These are phyloP conservation scores for Pardalotus punctatus DNA, from an alignment of 2,113 vertebrate species.

Conservation along the genomic window DNA sequence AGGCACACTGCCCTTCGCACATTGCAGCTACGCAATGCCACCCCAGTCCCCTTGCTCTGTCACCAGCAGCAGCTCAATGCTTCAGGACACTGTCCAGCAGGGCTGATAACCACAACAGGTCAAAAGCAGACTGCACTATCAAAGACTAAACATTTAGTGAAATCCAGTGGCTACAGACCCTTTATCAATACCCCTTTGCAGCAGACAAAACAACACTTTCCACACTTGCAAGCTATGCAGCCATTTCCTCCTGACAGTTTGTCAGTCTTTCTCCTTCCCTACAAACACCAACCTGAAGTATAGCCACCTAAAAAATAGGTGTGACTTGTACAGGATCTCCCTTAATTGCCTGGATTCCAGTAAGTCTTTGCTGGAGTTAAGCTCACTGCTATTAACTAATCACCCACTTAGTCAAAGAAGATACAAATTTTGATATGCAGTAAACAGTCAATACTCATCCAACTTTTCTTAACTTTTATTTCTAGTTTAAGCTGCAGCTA, in stretches of 20 bases:
- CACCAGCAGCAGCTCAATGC: not conserved
- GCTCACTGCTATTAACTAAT: not conserved
- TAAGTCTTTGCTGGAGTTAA: not conserved
- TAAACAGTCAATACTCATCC: not conserved
- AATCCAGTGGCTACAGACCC: not conserved
- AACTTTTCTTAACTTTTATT: not conserved
- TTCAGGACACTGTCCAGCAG: not conserved
- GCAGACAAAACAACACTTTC: not conserved
- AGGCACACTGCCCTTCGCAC: accelerated
- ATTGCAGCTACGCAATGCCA: accelerated
- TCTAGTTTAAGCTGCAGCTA: not conserved
- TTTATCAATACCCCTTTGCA: not conserved
- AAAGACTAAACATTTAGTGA: not conserved
- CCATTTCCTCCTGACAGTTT: not conserved
- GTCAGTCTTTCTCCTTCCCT: not conserved
- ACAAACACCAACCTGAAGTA: not conserved
- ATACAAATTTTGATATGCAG: not conserved
- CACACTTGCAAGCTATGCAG: not conserved
- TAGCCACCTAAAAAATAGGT: not conserved
- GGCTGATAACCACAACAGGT: accelerated
- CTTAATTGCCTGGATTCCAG: not conserved
- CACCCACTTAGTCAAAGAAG: not conserved
- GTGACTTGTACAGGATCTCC: not conserved
- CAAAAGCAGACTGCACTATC: not conserved
- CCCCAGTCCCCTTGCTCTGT: accelerated